A percentile compares a stretch with the other conserved stretches of the same genome.
Conservation (phyloP, 2,797 vertebrate species). For the Hippopotamyrus pictus region DNA sequence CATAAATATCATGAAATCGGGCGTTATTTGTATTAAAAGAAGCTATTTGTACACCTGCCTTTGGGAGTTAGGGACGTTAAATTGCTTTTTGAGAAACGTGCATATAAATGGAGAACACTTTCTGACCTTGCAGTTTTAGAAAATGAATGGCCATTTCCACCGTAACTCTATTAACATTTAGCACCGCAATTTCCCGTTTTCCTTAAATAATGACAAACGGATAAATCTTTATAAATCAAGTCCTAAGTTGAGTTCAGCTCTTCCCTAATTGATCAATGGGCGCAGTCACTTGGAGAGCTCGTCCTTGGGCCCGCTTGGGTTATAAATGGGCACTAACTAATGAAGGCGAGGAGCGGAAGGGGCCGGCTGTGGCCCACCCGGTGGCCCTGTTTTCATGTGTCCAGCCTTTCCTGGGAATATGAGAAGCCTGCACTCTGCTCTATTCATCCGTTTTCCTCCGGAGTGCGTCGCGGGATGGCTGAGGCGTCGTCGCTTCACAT, state of each 20-base stretch:
- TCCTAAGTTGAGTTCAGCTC: constrained; percentile 47
- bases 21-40: constrained; percentile 40
- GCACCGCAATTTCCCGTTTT: constrained; percentile 45
- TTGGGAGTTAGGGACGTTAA: constrained; percentile 32
- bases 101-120: constrained; percentile 41
- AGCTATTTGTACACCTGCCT: constrained; percentile 37
- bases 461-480: neutral
- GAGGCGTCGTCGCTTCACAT: neutral
- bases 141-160: constrained; percentile 42
- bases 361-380: constrained; percentile 27
- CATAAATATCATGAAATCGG: neutral
- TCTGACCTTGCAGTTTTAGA: constrained; percentile 45
- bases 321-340: constrained; percentile 46
- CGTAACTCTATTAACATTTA: constrained; percentile 50
- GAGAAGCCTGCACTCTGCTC: neutral
- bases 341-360: constrained; percentile 42
- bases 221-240: constrained; percentile 59
- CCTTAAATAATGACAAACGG: constrained; percentile 54
- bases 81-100: constrained; percentile 39
- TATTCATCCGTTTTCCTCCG: neutral
- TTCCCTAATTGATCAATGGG: constrained; percentile 55
- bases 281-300: constrained; percentile 43
- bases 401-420: neutral
- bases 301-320: constrained; percentile 48
- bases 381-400: constrained; percentile 6